Conservation (phyloP, 2,888 invertebrate genomes). For the Rhodophaea formosa region DNA sequence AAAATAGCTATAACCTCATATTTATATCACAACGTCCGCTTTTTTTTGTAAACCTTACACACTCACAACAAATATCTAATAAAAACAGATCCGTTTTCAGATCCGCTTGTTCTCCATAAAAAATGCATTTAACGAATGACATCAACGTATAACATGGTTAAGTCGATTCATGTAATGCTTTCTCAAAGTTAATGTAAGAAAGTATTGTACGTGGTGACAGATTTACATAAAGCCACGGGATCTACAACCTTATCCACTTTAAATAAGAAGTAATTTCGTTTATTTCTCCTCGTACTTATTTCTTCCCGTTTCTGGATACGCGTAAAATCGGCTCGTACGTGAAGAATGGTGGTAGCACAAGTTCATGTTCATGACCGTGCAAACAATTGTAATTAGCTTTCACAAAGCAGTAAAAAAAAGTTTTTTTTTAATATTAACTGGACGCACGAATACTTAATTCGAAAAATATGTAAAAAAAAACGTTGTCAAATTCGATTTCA, state of each 20-base stretch:
- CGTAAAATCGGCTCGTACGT: constrained; percentile 43
- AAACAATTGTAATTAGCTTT: constrained; percentile 43
- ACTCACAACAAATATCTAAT: too few species aligned
- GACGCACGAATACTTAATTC: too few species aligned
- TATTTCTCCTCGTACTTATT: neutral
- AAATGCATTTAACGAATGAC: neutral
- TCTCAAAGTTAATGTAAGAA: constrained; percentile 21
- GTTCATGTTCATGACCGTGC: constrained; percentile 45
- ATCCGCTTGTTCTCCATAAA: neutral
- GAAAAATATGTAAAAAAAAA: too few species aligned
- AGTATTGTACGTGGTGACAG: constrained; percentile 7
- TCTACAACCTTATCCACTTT: constrained; percentile 10
- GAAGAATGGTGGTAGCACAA: constrained; percentile 32
- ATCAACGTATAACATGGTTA: neutral
- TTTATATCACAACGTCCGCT: too few species aligned
- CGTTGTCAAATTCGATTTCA: too few species aligned
- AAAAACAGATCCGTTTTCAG: too few species aligned
- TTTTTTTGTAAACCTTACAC: too few species aligned
- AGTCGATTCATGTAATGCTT: constrained; percentile 23
- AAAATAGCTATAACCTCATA: too few species aligned
- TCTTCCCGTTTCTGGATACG: constrained; percentile 26
- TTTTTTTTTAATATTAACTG: too few species aligned
- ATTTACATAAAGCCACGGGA: constrained; percentile 3
- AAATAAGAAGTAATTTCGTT: neutral
- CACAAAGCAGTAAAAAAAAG: constrained; percentile 35